Evolutionary conservation across 2,797 vertebrate species (phyloP), one percentile per base, ranked within the genome.

Genomic region (Characodon lateralis): DNA sequence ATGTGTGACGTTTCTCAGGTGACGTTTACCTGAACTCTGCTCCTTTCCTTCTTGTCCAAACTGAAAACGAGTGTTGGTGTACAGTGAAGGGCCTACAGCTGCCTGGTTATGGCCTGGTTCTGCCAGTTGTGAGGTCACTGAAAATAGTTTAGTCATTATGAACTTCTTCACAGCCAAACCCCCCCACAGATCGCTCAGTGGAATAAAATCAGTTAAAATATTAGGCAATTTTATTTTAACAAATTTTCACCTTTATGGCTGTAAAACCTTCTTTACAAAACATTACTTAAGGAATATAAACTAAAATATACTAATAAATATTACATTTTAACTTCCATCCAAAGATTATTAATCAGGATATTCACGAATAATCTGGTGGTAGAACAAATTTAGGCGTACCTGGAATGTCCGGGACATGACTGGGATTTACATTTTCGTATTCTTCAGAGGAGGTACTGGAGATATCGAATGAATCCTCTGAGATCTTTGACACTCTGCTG

Each of bases 361-460:
- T 22, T 20, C 4, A 20, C 2, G 20, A 53, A 22, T 20, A 6
- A 5, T 53, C 51, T 22, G 51, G 16, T 20, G 2, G 58, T 14
- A 6, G n/a, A 61, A 6, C 13, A 8, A 8, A 43, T 18, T 22
- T 1, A 0, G 9, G 71, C 83, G 73, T 51, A 91, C 92, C 90
- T 1, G 82, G 77, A 0, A 0, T n/a, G 26, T 72, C 56, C 0
- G 0, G 6, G 75, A 74, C 3, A 5, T 81, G 79, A 0, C 61
- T 66, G 0, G 65, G n/a, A 7, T 46, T 59, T 2, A 79, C 63
- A 83, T 94, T 94, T 77, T 94, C 89, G n/a, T 95, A 94, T 72
- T 95, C 95, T 0, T 82, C 94, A 0, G 94, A 95, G 0, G 94
- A 95, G 1, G 94, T 94, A 71, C 92, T 95, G 82, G 93, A 94